Base-by-base conservation (phyloP, 2,888 invertebrate species). In the Cremastinae sp. region DNA sequence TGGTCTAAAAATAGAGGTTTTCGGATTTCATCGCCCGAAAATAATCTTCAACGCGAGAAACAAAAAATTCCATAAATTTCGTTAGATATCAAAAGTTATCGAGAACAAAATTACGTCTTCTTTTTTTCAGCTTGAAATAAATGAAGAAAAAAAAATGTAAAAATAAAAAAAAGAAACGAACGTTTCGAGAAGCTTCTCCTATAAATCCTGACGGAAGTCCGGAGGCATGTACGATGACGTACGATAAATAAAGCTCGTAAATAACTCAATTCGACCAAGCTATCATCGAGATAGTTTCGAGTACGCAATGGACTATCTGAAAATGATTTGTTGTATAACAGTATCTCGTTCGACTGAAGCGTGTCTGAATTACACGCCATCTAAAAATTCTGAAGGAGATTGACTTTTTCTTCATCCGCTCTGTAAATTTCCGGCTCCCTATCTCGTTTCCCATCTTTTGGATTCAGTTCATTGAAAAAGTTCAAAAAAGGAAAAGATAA, bases 161-260 rank as follows among this genome's bases (percentile, higher is more conserved):
- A 16, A 36, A 16, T 9, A 16, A 4, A 45, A 7, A 59, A 51
- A 47, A 41, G 53, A 36, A 43, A 49, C 28, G 41, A 53, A 16
- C 22, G 58, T 69, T 64, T 20, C 12, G 36, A 18, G 14, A 22
- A 56, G n/a, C 58, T 43, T 64, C 7, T 43, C 16, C 47, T 7
- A 59, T 73, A 76, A 73, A 76, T 72, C 14, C 20, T 28, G 28
- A 28, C 1, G n/a, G 9, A n/a, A 41, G 41, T 10, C n/a, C 34
- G 22, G 22, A 45, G 43, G 45, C 36, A 12, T 18, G 16, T 7
- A 43, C 41, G 61, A 75, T 61, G 70, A 70, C 41, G 41, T 54
- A 38, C 59, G 54, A 68, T 68, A 75, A 68, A 75, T 65, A 72
- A 69, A 74, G 38, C 28, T 59, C 66, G 22, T 43, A 49, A 56